A percentile compares a stretch with the other conserved stretches of the same genome.
Conservation (phyloP, 2,888 invertebrate genomes). For the Philereme vetulata region DNA sequence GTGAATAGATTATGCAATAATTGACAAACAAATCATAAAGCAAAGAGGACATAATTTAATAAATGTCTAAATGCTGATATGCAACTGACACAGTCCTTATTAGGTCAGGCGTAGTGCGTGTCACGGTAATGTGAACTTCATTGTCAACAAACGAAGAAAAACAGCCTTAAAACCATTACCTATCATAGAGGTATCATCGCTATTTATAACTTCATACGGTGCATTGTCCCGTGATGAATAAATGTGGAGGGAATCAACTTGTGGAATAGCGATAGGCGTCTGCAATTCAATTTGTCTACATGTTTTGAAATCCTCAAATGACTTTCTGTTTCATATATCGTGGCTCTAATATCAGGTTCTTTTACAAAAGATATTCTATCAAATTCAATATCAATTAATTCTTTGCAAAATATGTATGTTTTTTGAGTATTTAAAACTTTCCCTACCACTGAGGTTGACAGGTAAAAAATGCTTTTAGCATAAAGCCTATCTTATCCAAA, state of each 20-base stretch:
- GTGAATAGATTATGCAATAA: conserved; percentile 43
- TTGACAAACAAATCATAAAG: conserved; percentile 55
- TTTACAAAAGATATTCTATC: conserved; percentile 5
- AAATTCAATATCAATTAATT: no score
- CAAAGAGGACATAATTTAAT: conserved; percentile 56
- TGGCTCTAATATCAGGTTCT: conserved; percentile 26
- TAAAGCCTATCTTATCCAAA: no score
- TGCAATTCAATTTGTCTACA: conserved; percentile 54
- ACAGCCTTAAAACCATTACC: conserved; percentile 12
- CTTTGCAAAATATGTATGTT: no score
- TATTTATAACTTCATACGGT: conserved; percentile 14
- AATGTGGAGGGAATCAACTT: conserved; percentile 7
- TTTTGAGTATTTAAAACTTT: no score
- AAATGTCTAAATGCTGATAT: conserved; percentile 65
- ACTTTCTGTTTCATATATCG: conserved; percentile 44
- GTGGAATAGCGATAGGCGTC: conserved; percentile 36
- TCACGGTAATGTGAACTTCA: conserved; percentile 62
- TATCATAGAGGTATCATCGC: conserved; percentile 17
- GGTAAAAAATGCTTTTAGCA: no score
- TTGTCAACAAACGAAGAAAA: conserved; percentile 40
- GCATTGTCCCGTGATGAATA: conserved; percentile 8
- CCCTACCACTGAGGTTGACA: no score
- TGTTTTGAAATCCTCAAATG: conserved; percentile 48
- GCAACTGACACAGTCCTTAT: conserved; percentile 57
- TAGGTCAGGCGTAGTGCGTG: conserved; percentile 63